phyloP scores from a whole-genome alignment of 2,113 vertebrate genomes.

The Callorhinus ursinus region DNA sequence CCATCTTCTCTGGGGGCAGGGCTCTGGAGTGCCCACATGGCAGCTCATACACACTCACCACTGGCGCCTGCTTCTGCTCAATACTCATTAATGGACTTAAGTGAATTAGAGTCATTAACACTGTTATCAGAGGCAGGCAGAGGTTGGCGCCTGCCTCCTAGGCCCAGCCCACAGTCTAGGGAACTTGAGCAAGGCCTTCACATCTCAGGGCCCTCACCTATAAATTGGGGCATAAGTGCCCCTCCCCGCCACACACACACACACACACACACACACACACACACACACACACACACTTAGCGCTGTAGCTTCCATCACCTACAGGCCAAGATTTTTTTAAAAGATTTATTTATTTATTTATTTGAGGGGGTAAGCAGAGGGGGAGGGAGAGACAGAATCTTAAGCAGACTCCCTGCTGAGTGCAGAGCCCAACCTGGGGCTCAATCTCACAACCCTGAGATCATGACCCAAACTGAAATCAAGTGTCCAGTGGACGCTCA shows the following conservation, averaged over 20 bases:
- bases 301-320: neutral
- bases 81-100: slow-evolving; percentile 67
- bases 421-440: neutral
- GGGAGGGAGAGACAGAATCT: neutral
- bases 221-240: neutral
- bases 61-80: slow-evolving; percentile 64
- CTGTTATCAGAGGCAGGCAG: slow-evolving; percentile 2
- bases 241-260: neutral
- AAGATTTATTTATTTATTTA: neutral
- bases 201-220: neutral
- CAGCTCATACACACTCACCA: slow-evolving; percentile 23
- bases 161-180: neutral
- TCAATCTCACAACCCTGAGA: neutral
- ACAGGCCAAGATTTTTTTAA: neutral
- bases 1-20: neutral
- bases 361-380: neutral
- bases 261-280: neutral
- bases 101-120: slow-evolving; percentile 71
- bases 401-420: neutral
- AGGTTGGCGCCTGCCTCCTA: slow-evolving; percentile 6
- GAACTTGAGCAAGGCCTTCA: neutral
- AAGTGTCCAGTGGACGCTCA: neutral
- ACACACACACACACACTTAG: no score
- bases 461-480: neutral
- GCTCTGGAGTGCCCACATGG: neutral